Percentiles rank a stretch among this genome's conserved stretches.
These are phyloP conservation scores for Diaphora mendica DNA, from an alignment of 2,888 invertebrate genomes.

Conservation along the genomic window DNA sequence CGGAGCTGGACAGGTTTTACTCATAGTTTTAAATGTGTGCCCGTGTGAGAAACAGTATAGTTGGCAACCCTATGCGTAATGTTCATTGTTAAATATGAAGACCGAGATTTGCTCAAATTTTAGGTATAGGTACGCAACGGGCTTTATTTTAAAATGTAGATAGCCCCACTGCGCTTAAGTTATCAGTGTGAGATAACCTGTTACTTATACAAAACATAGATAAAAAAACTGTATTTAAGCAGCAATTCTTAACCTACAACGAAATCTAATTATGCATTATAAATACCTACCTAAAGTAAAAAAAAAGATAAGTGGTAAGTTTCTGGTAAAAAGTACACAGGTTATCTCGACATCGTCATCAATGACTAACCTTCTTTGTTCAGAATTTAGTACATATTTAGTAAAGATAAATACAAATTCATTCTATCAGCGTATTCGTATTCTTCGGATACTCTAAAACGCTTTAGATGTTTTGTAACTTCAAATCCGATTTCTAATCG, in stretches of 20 bases:
- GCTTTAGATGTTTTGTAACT: not conserved
- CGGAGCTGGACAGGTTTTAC: not conserved
- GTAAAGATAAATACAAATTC: not conserved
- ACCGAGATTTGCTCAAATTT: not conserved
- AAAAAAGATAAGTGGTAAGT: not conserved
- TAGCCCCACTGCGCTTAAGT: slow-evolving; percentile 5
- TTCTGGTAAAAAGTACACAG: not conserved
- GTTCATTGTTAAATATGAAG: not conserved
- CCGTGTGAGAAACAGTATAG: too few species aligned
- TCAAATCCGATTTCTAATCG: not conserved
- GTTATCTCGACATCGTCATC: not conserved
- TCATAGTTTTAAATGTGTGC: not conserved
- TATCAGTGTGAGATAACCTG: slow-evolving; percentile 2
- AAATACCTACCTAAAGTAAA: not conserved
- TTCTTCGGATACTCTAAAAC: not conserved
- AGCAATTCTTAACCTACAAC: not conserved
- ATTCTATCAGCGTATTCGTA: not conserved
- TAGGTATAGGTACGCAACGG: not conserved
- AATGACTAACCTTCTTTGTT: not conserved
- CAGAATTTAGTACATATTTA: not conserved
- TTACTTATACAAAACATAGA: not conserved
- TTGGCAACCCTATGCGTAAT: too few species aligned
- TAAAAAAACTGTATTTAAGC: not conserved
- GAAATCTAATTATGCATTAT: not conserved
- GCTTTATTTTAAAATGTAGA: not conserved